Evolutionary conservation across 23 tunicate species (phyloP), one percentile per base, ranked within the genome.

Genomic region (Pegea sp.): DNA sequence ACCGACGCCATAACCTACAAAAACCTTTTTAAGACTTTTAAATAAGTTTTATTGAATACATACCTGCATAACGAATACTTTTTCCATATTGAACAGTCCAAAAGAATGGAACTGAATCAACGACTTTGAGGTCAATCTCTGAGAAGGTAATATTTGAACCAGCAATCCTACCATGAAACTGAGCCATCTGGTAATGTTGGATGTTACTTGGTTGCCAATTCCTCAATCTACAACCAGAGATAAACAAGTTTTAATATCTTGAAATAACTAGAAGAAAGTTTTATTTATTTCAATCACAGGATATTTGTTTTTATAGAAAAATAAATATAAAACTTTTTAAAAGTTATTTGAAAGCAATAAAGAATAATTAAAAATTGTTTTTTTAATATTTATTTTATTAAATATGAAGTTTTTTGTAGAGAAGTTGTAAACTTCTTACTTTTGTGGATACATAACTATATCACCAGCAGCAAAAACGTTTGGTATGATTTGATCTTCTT

Each of bases 141-240:
- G 62, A 20, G 4, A 42, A 62, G n/a, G 68, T 63, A 69, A 84
- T 73, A 58, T 84, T 84, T 28, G 44, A 65, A 18, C 71, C 95
- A 28, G 58, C 95, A 6, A 59, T 62, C 8, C 67, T 62, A 16
- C 95, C 95, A 34, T 84, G 95, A 54, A 63, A 68, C 34, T 74
- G 84, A 5, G 95, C 95, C 84, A 84, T 73, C 68, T 84, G 95
- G 76, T 77, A 84, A 44, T 84, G 95, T 59, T 84, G 95, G 26
- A 84, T 61, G 63, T 84, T 84, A 23, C 64, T 59, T 13, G 72
- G 76, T 49, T 67, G 64, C 84, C 84, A 84, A 49, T 68, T 48
- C 11, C 75, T 56, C 65, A 84, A 20, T 24, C 92, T 78, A 30
- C 26, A 22, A 56, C 46, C n/a, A n/a, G n/a, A n/a, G n/a, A n/a